Evolutionary conservation across 2,888 invertebrate species (phyloP).

Genomic region (Caenorhabditis panamensis): DNA sequence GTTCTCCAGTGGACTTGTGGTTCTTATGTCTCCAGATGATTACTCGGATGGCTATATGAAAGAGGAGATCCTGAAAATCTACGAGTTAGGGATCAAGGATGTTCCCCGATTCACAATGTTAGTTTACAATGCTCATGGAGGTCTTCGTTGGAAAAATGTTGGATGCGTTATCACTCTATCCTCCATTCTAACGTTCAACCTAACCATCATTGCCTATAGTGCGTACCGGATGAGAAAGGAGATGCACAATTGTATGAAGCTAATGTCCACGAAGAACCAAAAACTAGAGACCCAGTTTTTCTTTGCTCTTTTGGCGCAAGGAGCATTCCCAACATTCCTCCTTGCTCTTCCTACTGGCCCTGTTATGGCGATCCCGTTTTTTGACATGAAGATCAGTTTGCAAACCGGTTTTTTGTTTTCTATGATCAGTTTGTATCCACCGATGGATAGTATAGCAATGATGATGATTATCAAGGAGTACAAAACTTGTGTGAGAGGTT

Average conservation of each 20-base stretch:
- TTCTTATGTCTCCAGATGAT: neutral
- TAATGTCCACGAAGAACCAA: neutral
- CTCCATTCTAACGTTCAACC: neutral
- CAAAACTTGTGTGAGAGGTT: too few species aligned
- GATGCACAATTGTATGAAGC: neutral
- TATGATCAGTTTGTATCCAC: neutral
- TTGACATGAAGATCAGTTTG: neutral
- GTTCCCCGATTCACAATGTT: neutral
- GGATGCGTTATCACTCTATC: too few species aligned
- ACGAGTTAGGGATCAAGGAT: neutral
- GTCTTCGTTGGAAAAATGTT: neutral
- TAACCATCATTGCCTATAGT: neutral
- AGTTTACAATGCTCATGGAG: neutral
- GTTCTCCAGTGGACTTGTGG: neutral
- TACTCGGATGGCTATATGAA: neutral
- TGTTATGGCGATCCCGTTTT: neutral
- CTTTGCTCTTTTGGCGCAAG: neutral
- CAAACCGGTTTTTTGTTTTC: slow-evolving; percentile 22
- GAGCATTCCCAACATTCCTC: neutral
- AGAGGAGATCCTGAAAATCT: neutral
- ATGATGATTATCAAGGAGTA: slow-evolving; percentile 14
- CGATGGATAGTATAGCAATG: slow-evolving; percentile 14
- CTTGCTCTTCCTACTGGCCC: neutral
- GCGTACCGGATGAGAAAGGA: neutral
- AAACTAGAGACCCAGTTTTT: neutral